These are phyloP conservation scores for Genyomyrus donnyi DNA, from an alignment of 2,113 vertebrate genomes.

Conservation along the genomic window DNA sequence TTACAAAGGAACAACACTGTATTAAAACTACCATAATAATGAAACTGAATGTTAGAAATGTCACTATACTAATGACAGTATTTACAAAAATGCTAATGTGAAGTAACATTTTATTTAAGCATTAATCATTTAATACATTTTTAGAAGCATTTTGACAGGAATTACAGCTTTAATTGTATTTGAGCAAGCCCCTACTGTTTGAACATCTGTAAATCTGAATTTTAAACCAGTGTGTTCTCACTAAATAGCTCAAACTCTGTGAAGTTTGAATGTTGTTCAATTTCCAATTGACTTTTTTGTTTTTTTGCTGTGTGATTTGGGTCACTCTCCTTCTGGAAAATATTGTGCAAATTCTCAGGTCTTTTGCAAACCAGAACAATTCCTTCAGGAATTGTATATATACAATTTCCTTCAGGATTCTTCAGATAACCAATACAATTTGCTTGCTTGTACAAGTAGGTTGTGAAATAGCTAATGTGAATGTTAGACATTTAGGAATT, in stretches of 20 bases:
- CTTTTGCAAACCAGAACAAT: neutral
- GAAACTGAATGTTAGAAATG: neutral
- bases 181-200: neutral
- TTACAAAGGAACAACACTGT: neutral
- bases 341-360: neutral
- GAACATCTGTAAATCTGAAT: neutral
- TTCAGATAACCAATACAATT: neutral
- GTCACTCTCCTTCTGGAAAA: neutral
- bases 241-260: neutral
- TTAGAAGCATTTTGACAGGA: neutral
- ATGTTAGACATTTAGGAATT: neutral
- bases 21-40: neutral
- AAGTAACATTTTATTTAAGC: neutral
- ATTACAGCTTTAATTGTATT: neutral
- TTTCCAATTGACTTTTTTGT: neutral
- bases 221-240: neutral
- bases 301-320: neutral
- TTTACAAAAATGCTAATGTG: neutral
- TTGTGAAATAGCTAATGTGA: neutral
- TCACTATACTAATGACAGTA: neutral
- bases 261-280: neutral
- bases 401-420: neutral
- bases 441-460: neutral
- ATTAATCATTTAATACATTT: neutral
- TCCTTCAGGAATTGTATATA: neutral